Conservation (phyloP, 1,140 invertebrate species). For the Drosophila nebulosa region DNA sequence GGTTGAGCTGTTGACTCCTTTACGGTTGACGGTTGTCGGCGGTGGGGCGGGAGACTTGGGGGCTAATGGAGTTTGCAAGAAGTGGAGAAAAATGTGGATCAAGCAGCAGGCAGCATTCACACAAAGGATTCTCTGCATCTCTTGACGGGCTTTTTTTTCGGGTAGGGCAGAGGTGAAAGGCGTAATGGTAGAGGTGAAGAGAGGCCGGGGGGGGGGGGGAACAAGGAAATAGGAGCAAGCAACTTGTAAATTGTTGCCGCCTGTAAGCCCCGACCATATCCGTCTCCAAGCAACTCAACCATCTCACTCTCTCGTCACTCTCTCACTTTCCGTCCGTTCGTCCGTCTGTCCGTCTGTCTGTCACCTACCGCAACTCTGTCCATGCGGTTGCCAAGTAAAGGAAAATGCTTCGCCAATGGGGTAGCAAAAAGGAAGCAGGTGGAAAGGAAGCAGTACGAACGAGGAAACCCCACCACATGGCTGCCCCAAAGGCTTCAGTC, state of each 20-base stretch:
- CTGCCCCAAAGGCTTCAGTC: constrained; percentile 33
- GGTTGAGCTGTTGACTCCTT: constrained; percentile 2
- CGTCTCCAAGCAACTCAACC: not conserved
- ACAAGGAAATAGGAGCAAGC: constrained; percentile 6
- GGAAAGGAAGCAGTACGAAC: not conserved
- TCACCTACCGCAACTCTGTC: constrained; percentile 4
- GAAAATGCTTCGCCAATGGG: not conserved
- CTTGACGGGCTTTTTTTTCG: not conserved
- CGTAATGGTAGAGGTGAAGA: not conserved
- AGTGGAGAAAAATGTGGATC: constrained; percentile 59
- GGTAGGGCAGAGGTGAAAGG: constrained; percentile 5
- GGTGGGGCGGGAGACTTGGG: constrained; percentile 11
- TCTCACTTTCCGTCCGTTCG: not conserved
- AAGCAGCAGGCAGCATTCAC: constrained; percentile 45
- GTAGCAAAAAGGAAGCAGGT: not conserved
- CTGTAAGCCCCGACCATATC: not conserved
- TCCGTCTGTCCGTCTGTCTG: not conserved
- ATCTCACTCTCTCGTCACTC: not conserved
- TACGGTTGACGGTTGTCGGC: constrained; percentile 15
- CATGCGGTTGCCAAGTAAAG: not conserved
- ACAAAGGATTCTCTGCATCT: constrained; percentile 45
- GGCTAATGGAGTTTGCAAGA: constrained; percentile 71
- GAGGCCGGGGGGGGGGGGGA: constrained; percentile 39
- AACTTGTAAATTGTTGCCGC: not conserved
- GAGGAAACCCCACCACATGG: not conserved